A percentile compares a stretch with the other conserved stretches of the same genome.
phyloP scores from a whole-genome alignment of 1,140 invertebrate species.

The Ooceraea biroi region DNA sequence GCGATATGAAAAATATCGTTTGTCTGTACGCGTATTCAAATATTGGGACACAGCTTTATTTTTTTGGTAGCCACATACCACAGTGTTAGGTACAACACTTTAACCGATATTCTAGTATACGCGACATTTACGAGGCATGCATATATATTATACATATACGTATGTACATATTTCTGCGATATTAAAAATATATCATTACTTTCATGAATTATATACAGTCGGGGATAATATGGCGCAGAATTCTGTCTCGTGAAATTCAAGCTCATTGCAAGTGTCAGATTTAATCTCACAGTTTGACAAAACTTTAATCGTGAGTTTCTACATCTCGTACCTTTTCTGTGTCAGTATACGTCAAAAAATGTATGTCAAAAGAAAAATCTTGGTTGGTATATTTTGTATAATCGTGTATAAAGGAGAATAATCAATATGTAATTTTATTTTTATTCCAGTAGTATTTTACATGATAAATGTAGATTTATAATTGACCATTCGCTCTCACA shows the following conservation, averaged over 20 bases:
- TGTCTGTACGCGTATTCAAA: slow-evolving; percentile 54
- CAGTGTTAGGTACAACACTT: slow-evolving; percentile 45
- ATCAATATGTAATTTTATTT: neutral
- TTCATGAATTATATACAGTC: slow-evolving; percentile 47
- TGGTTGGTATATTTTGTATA: too few species aligned
- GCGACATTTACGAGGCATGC: slow-evolving; percentile 16
- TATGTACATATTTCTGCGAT: neutral
- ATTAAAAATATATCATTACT: slow-evolving; percentile 44
- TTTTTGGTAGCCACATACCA: slow-evolving; percentile 36
- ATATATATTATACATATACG: too few species aligned
- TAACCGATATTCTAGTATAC: slow-evolving; percentile 39
- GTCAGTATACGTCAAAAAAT: neutral
- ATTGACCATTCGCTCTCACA: neutral
- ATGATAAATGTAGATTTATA: neutral
- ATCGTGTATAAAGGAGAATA: neutral
- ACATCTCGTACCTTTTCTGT: neutral
- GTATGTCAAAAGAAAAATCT: too few species aligned
- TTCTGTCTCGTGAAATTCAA: slow-evolving; percentile 1
- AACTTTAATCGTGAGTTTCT: neutral
- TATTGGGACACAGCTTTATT: slow-evolving; percentile 55
- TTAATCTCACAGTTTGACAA: neutral
- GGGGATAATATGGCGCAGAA: neutral
- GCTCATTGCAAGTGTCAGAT: slow-evolving; percentile 19
- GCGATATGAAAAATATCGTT: slow-evolving; percentile 58
- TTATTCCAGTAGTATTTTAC: neutral